phyloP scores from a whole-genome alignment of 92 coral and sea anemone species.

The Zoanthus gigantus region DNA sequence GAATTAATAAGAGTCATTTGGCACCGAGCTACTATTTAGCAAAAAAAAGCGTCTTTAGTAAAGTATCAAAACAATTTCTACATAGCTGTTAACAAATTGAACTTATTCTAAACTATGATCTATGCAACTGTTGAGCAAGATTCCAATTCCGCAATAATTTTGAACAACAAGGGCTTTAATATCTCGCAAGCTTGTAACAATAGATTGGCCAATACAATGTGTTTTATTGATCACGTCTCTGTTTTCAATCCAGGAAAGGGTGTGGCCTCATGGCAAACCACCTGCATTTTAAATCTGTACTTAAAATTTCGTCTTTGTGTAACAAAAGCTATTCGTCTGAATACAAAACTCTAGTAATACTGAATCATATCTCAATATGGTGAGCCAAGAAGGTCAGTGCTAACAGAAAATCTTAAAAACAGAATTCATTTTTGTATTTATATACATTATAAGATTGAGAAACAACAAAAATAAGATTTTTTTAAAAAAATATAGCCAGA shows the following conservation, averaged over 20 bases:
- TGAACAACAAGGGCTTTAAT: background rate
- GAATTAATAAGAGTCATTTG: background rate
- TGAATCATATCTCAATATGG: slow-evolving; percentile 21
- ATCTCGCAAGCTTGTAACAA: background rate
- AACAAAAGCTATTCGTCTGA: background rate
- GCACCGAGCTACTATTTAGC: background rate
- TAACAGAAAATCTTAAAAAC: background rate
- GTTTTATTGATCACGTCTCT: slow-evolving; percentile 40
- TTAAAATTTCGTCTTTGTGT: slow-evolving; percentile 16
- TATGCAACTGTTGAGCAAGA: background rate
- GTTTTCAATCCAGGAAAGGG: slow-evolving; percentile 41
- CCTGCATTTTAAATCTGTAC: slow-evolving; percentile 10
- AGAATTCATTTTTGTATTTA: background rate
- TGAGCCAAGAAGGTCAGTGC: slow-evolving; percentile 36
- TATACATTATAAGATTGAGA: background rate
- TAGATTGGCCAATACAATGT: slow-evolving; percentile 5
- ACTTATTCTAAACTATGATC: background rate
- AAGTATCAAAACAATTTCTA: background rate
- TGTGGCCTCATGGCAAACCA: slow-evolving; percentile 18
- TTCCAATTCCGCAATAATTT: too few relatives aligned
- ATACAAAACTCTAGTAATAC: background rate
- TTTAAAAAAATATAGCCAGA: background rate
- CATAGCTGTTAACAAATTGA: too few relatives aligned
- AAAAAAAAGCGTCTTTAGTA: background rate
- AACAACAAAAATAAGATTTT: background rate